These are phyloP conservation scores for Boloria selene DNA, from an alignment of 2,888 invertebrate species.

Conservation along the genomic window DNA sequence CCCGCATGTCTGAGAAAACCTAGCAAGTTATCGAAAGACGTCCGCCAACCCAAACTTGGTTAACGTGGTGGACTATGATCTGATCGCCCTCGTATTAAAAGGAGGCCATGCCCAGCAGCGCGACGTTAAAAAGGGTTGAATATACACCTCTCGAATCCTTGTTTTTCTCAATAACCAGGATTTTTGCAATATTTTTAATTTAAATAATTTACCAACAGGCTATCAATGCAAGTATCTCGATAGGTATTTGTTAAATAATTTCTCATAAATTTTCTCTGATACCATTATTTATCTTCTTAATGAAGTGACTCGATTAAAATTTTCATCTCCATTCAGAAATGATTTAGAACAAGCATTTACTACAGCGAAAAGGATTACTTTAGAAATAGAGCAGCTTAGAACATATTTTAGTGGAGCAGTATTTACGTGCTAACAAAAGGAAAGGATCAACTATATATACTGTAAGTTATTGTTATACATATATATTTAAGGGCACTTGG, in stretches of 20 bases:
- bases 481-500: neutral
- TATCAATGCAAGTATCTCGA: neutral
- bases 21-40: too few species aligned
- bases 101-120: too few species aligned
- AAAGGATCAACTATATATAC: conserved; percentile 25
- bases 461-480: conserved; percentile 4
- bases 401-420: conserved; percentile 23
- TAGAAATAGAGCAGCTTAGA: conserved; percentile 21
- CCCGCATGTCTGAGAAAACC: too few species aligned
- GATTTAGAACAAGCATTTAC: conserved; percentile 24
- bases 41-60: too few species aligned
- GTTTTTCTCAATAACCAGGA: neutral
- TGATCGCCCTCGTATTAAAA: too few species aligned
- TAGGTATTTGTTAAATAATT: conserved; percentile 8
- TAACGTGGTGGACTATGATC: too few species aligned
- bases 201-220: neutral
- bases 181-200: too few species aligned
- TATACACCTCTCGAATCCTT: neutral
- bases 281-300: conserved; percentile 19
- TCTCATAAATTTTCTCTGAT: neutral
- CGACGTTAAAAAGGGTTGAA: too few species aligned
- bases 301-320: conserved; percentile 20
- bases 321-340: conserved; percentile 19
- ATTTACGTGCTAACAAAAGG: conserved; percentile 22
- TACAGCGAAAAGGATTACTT: conserved; percentile 25